Evolutionary conservation across 2,797 vertebrate genomes (phyloP), one percentile per base, ranked within the genome.

Genomic region (Eulemur mongoz): DNA sequence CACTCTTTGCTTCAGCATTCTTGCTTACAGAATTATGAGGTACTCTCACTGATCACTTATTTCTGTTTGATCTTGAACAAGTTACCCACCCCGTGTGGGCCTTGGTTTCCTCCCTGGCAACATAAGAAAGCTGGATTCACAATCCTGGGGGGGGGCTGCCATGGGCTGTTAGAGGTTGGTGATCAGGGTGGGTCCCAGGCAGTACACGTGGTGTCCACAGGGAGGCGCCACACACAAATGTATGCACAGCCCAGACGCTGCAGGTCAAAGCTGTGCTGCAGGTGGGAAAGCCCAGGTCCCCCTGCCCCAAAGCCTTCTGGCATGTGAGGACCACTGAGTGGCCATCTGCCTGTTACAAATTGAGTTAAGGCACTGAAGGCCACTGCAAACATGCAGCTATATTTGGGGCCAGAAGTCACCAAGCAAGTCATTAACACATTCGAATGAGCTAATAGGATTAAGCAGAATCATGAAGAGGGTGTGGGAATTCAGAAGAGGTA

Each of bases 161-260:
- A 7, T 23, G 23, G 57, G 61, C 72, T 93, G 85, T 11, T 50
- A 1, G 32, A 63, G 10, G 1, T 32, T 20, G 14, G 15, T 43
- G 32, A 45, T 63, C 30, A 5, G 11, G 75, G 45, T 23, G n/a
- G 78, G 61, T 82, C 25, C 20, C 10, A 18, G 45, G 52, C 59
- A 76, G 69, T 94, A 87, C 54, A 3, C 11, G 5, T 25, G 0
- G 5, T 65, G 69, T 91, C 94, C 97, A 95, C 93, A 80, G 72
- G 67, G 96, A 30, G 97, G 96, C 30, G 27, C 88, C 73, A 93
- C 84, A 79, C 54, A 57, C 96, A 95, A 89, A n/a, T 25, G 45
- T 52, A 75, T 90, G 0, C 40, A 3, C 4, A 4, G 0, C 43
- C 35, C 32, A 3, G 32, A 4, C 17, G 0, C 20, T 32, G 17